Percentiles rank a stretch among this genome's conserved stretches.
Conservation (phyloP, 2,113 vertebrate genomes). For the Arenaria interpres region DNA sequence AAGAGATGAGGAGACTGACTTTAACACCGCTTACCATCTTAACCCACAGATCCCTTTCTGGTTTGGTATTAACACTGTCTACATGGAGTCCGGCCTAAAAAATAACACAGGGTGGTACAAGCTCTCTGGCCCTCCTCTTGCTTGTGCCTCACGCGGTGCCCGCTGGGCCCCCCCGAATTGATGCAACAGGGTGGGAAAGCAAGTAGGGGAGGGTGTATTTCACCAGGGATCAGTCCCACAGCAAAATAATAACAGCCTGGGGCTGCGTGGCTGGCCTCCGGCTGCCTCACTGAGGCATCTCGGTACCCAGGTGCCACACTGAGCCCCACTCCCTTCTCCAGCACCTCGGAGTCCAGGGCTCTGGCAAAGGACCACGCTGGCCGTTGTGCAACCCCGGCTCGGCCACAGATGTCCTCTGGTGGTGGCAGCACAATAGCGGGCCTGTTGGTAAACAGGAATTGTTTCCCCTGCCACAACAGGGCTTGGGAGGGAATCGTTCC, state of each 20-base stretch:
- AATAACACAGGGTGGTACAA: neutral
- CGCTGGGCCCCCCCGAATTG: accelerated
- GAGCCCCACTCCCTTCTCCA: neutral
- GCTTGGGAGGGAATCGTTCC: neutral
- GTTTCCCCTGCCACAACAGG: neutral
- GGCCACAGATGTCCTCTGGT: slow-evolving; percentile 14
- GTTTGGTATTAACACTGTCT: neutral
- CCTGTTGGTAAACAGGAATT: neutral
- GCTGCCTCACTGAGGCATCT: neutral
- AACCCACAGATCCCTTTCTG: neutral
- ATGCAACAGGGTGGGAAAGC: neutral
- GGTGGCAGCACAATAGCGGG: neutral
- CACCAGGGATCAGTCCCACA: neutral
- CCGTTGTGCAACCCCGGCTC: neutral
- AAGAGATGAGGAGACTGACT: neutral
- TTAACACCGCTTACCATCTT: neutral
- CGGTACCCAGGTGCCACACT: accelerated
- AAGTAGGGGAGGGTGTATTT: neutral
- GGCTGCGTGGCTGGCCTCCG: accelerated
- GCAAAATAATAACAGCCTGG: neutral
- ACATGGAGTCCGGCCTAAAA: neutral
- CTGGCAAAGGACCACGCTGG: neutral
- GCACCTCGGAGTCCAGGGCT: neutral
- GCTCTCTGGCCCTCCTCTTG: neutral
- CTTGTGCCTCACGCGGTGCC: accelerated